Conservation (phyloP, 2,888 invertebrate genomes). For the Antheraea assamensis region DNA sequence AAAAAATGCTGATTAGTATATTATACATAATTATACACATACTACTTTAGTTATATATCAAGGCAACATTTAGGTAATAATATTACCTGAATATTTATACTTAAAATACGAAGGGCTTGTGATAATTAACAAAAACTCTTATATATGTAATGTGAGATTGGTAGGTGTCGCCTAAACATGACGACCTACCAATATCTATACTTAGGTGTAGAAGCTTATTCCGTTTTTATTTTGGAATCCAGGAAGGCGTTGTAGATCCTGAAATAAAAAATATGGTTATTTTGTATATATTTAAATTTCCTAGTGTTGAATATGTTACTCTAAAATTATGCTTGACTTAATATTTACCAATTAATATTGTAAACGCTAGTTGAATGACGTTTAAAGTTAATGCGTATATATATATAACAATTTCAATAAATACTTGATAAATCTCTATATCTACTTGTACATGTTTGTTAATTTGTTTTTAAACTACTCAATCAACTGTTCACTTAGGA, state of each 20-base stretch:
- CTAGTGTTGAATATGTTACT: not conserved
- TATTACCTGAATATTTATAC: not conserved
- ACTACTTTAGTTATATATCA: not conserved
- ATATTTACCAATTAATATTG: not conserved
- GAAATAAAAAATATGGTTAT: slow-evolving; percentile 13
- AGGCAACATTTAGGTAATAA: not conserved
- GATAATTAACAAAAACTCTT: not conserved
- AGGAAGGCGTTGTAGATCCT: slow-evolving; percentile 20
- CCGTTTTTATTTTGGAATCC: not conserved
- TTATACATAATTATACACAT: not conserved
- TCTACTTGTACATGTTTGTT: not conserved
- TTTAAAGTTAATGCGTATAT: not conserved
- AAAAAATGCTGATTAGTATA: not conserved
- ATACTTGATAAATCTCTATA: not conserved
- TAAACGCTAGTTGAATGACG: not conserved
- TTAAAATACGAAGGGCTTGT: not conserved
- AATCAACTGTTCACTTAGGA: not conserved
- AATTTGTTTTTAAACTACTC: not conserved
- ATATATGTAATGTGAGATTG: not conserved
- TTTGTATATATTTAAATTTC: not conserved
- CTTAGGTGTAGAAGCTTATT: not conserved
- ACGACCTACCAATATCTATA: not conserved
- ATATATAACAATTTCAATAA: not conserved
- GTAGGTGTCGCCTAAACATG: not conserved
- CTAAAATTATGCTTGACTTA: not conserved